Conservation (phyloP, 1,140 invertebrate species). For the Rhagoletis zephyria region DNA sequence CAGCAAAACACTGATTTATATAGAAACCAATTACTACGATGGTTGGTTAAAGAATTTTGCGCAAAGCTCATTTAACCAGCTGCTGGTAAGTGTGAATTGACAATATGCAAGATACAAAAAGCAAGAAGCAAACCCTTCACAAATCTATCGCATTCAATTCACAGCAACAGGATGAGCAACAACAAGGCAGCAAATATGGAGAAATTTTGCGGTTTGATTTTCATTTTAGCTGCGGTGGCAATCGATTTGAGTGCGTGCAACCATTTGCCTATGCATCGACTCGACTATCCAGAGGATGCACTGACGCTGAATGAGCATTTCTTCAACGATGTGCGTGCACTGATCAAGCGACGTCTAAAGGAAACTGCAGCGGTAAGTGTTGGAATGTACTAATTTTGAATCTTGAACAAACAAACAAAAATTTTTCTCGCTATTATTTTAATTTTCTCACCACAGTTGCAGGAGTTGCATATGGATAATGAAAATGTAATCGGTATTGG, state of each 20-base stretch:
- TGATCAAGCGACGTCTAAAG: constrained; percentile 69
- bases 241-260: constrained; percentile 57
- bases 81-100: constrained; percentile 12
- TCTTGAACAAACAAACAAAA: background rate
- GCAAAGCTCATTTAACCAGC: constrained; percentile 10
- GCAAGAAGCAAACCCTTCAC: background rate
- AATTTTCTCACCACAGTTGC: constrained; percentile 36
- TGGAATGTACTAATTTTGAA: background rate
- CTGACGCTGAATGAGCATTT: constrained; percentile 68
- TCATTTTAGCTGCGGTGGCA: background rate
- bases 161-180: constrained; percentile 46
- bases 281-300: constrained; percentile 57
- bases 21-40: constrained; percentile 6
- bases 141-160: constrained; percentile 19
- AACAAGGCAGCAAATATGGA: background rate
- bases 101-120: background rate
- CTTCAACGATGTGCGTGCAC: constrained; percentile 69
- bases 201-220: constrained; percentile 29
- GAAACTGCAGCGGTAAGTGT: constrained; percentile 61
- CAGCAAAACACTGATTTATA: background rate
- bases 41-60: constrained; percentile 23
- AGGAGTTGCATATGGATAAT: constrained; percentile 52
- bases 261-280: constrained; percentile 63
- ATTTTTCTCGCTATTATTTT: background rate
- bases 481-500: background rate